Evolutionary conservation across 2,113 vertebrate genomes (phyloP), one percentile per base, ranked within the genome.

Genomic region (Hippoglossus stenolepis): DNA sequence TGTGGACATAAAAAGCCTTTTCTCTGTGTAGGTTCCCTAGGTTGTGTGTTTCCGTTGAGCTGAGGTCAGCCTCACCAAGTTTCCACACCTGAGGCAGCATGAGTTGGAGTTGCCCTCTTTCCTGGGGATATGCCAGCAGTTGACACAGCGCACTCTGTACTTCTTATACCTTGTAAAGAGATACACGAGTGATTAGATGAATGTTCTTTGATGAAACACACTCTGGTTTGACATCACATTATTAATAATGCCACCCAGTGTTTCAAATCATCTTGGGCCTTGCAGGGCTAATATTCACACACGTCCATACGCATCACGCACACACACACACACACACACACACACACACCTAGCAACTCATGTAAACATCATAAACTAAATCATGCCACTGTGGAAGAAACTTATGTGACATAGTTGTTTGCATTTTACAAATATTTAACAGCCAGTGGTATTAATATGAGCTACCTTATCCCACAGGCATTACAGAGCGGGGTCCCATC

Each of bases 401-500:
- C 49, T 51, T 58, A 3, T 35, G 18, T 35, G 28, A 17, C 49
- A 51, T 51, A 21, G 18, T 54, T 14, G 4, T 49, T 10, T 4
- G 14, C 47, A 4, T 4, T 17, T 60, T 24, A 2, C 24, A 2
- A 24, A 24, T 24, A 24, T 24, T 24, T 24, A 24, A 24, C 24
- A 24, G 24, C 24, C 24, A 24, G 24, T 24, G 24, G 24, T 24
- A 7, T 23, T 18, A 24, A 5, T 28, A 11, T 57, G 23, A 67
- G 11, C 2, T 88, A 97, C 96, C 97, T 95, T 92, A 97, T 97
- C 2, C 97, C 97, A 86, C 97, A 97, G 21, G 97, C 97, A 14
- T 97, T 97, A 70, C 97, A 97, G 24, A 97, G 95, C 0, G 96
- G 96, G 0, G 96, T 97, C 28, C 97, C 96, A 0, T 97, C 96